Conservation (phyloP, 2,113 vertebrate species). For the Alethe diademata region DNA sequence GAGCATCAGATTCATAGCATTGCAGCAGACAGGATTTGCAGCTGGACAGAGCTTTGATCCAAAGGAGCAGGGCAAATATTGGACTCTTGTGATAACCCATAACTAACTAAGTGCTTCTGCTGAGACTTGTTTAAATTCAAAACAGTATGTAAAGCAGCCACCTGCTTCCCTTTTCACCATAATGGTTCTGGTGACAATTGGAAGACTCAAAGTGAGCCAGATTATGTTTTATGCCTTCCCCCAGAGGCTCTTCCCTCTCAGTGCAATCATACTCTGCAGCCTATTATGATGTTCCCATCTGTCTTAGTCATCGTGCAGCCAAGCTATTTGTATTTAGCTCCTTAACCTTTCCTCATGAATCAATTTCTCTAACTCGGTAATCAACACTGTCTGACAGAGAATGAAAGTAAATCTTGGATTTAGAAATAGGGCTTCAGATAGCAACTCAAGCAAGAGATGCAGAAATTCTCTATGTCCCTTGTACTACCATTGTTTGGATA, state of each 20-base stretch:
- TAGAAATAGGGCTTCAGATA: background rate
- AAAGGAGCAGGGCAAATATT: background rate
- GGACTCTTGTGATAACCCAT: background rate
- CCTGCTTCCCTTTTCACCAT: slow-evolving; percentile 41
- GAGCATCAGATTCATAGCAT: background rate
- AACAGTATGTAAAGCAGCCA: slow-evolving; percentile 52
- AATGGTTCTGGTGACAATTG: slow-evolving; percentile 36
- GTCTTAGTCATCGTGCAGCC: background rate
- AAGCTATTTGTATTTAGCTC: slow-evolving; percentile 46
- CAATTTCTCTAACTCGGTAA: slow-evolving; percentile 7
- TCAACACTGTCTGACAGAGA: slow-evolving; percentile 16
- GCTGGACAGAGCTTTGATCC: background rate
- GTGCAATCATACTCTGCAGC: background rate
- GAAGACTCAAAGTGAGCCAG: slow-evolving; percentile 41
- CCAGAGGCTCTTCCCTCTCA: slow-evolving; percentile 25
- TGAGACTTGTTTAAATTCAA: slow-evolving; percentile 45
- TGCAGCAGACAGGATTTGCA: background rate
- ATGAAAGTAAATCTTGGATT: slow-evolving; percentile 3
- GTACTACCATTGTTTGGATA: background rate
- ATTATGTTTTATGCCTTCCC: slow-evolving; percentile 42
- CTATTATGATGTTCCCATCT: slow-evolving; percentile 53
- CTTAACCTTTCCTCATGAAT: slow-evolving; percentile 47
- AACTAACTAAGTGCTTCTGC: slow-evolving; percentile 9
- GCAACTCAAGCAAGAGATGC: background rate
- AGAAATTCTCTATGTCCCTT: background rate